Evolutionary conservation across 2,113 vertebrate genomes (phyloP).

Genomic region (Cygnus atratus): DNA sequence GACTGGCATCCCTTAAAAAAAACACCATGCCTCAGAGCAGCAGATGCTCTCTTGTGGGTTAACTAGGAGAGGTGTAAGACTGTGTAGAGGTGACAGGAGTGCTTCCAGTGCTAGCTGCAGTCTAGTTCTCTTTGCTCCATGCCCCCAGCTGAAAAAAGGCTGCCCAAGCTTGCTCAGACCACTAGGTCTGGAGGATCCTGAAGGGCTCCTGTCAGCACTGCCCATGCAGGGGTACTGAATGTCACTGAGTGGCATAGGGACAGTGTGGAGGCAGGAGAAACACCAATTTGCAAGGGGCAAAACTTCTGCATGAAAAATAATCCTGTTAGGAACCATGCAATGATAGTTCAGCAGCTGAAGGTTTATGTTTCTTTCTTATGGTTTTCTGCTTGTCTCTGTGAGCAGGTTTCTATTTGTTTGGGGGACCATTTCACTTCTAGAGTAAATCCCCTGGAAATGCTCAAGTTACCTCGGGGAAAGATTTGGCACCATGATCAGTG

Average conservation of each 20-base stretch:
- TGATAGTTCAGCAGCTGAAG: neutral
- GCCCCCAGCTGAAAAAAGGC: neutral
- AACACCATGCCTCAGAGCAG: neutral
- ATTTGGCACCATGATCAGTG: neutral
- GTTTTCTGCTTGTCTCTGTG: neutral
- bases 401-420: neutral
- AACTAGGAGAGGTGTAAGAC: neutral
- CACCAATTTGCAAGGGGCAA: neutral
- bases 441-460: neutral
- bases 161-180: neutral
- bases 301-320: neutral
- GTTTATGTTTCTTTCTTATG: fast-evolving
- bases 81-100: neutral
- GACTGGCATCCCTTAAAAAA: neutral
- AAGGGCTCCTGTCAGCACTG: neutral
- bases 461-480: neutral
- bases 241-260: no score
- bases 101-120: neutral
- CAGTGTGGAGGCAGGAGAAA: neutral
- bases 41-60: neutral
- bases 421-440: neutral
- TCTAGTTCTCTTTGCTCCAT: neutral
- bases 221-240: fast-evolving
- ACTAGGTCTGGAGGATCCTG: neutral
- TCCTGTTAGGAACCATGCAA: neutral